Evolutionary conservation across 2,113 vertebrate species (phyloP), one percentile per base, ranked within the genome.

Genomic region (Geothlypis trichas): DNA sequence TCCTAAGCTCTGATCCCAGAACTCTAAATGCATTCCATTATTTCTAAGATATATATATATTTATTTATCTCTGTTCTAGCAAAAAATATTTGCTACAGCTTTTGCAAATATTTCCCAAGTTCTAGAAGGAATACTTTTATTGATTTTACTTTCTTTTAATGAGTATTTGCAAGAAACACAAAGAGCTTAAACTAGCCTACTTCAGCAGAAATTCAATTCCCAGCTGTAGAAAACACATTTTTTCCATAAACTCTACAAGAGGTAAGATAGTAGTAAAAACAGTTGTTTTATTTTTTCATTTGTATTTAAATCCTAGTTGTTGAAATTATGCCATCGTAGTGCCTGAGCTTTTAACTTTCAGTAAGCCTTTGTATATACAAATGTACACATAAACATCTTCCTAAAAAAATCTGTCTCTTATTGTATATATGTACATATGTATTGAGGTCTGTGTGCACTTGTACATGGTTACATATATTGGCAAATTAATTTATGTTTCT

Each of bases 141-240:
- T 93, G 81, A 87, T 94, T 92, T 78, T 52, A 31, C 22, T 83
- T 79, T 83, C 19, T 74, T 93, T 44, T 84, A 91, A 74, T 88
- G 61, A 86, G 37, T 92, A 86, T 72, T 59, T 57, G 63, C 31
- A 77, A 73, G 52, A 87, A 82, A 57, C 20, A 69, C 42, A 82
- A 55, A 30, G 30, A 91, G 22, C 13, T 75, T 84, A 93, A 92
- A 69, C 22, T 49, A 65, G 15, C 24, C 47, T 90, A 87, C 37
- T 87, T 90, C 51, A 94, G 39, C 84, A 82, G 63, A 91, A 94
- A 96, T 83, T 89, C 16, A 73, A 71, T 73, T 84, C 33, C 33
- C 24, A 89, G 20, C 2, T 0, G 0, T 33, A 87, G 24, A 59
- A 84, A 88, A 65, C 22, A 81, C 42, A 4, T 65, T 84, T 94